Conservation (phyloP, 2,113 vertebrate genomes). For the Acrocephalus kingi region DNA sequence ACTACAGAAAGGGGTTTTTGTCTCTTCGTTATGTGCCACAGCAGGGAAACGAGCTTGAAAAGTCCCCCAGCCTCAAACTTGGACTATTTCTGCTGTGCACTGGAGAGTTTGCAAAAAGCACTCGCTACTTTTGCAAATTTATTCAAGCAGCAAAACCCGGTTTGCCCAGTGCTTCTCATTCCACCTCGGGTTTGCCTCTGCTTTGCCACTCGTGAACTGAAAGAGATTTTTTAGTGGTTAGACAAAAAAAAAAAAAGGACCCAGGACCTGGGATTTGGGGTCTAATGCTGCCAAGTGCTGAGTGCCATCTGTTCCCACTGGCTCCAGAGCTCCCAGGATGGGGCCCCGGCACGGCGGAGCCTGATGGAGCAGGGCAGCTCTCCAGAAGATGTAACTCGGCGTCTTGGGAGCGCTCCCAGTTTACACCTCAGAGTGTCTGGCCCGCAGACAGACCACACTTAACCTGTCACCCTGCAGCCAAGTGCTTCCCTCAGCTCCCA, state of each 20-base stretch:
- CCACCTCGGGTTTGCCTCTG: background rate
- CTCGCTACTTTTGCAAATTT: background rate
- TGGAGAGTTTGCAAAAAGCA: background rate
- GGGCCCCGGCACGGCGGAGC: background rate
- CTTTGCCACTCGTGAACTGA: background rate
- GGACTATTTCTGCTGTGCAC: conserved; percentile 6
- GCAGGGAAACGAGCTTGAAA: conserved; percentile 61
- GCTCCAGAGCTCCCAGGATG: conserved; percentile 25
- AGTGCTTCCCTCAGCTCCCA: background rate
- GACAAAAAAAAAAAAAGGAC: background rate
- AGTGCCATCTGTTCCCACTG: conserved; percentile 64
- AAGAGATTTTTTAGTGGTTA: background rate
- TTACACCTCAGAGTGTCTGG: background rate
- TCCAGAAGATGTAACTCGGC: conserved; percentile 17
- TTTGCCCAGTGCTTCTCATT: accelerated
- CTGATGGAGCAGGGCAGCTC: conserved; percentile 2
- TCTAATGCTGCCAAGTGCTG: conserved; percentile 57
- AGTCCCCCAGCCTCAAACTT: conserved; percentile 54
- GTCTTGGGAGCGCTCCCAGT: conserved; percentile 53
- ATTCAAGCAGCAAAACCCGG: background rate
- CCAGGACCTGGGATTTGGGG: background rate
- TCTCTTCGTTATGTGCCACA: conserved; percentile 55
- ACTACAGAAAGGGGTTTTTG: conserved; percentile 63
- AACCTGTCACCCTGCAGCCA: background rate
- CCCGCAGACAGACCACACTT: conserved; percentile 32